Conservation (phyloP, 1,140 invertebrate species). For the Drosophila littoralis region DNA sequence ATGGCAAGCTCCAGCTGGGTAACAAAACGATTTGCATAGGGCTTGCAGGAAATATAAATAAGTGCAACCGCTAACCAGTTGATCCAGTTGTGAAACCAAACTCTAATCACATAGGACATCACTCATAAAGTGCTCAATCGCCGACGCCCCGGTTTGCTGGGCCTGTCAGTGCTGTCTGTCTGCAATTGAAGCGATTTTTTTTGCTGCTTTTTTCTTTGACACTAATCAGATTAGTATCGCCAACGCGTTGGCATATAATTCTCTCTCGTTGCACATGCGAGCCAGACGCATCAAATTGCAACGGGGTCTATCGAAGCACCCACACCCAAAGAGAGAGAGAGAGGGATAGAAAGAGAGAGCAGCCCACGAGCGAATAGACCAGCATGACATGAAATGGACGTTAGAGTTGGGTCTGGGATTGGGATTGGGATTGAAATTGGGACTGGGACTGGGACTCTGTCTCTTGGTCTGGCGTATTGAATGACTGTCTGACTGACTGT, state of each 20-base stretch:
- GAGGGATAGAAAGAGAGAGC: neutral
- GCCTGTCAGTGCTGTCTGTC: conserved; percentile 37
- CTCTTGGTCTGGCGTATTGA: conserved; percentile 63
- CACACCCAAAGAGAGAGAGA: conserved; percentile 23
- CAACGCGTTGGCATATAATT: conserved; percentile 72
- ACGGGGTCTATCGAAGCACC: conserved; percentile 38
- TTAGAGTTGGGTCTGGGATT: conserved; percentile 49
- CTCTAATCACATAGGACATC: conserved; percentile 13
- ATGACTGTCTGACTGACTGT: conserved; percentile 72
- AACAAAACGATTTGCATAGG: no score
- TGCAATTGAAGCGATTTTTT: conserved; percentile 55
- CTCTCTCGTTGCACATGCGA: conserved; percentile 67
- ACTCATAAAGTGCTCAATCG: conserved; percentile 27
- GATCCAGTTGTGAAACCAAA: conserved; percentile 8
- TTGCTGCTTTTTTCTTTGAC: conserved; percentile 57
- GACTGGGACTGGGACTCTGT: conserved; percentile 11
- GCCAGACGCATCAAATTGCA: conserved; percentile 79
- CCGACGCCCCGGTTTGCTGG: conserved; percentile 14
- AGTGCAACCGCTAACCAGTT: conserved; percentile 4
- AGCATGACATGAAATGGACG: conserved; percentile 65
- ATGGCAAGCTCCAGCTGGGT: no score
- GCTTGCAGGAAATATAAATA: neutral
- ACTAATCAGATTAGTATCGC: conserved; percentile 84
- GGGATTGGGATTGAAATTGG: conserved; percentile 26
- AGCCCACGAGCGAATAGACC: conserved; percentile 38